phyloP scores from a whole-genome alignment of 2,113 vertebrate genomes.

The Cranoglanis bouderius region DNA sequence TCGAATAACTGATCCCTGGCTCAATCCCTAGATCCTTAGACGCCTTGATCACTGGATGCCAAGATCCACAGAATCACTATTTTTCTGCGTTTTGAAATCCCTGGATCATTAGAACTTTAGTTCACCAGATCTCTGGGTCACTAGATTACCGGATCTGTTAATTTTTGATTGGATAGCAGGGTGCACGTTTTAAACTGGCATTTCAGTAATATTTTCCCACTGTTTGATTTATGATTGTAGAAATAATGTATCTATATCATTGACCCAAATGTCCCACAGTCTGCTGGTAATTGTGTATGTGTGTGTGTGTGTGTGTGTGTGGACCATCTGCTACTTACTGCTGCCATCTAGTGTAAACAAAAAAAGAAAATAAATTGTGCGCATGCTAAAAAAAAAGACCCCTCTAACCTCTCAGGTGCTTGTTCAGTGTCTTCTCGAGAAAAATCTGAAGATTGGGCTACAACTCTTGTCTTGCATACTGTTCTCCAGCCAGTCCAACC shows the following conservation, averaged over 20 bases:
- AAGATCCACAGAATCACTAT: too few species aligned
- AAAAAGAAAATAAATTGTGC: neutral
- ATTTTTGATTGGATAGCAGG: too few species aligned
- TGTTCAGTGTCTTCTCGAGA: neutral
- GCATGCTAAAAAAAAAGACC: neutral
- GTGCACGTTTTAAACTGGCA: neutral
- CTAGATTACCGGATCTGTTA: too few species aligned
- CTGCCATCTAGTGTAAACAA: constrained; percentile 2
- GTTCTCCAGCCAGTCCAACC: neutral
- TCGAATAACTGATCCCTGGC: neutral
- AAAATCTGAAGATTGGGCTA: neutral
- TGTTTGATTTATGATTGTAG: neutral
- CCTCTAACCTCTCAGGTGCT: too few species aligned
- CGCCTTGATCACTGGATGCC: too few species aligned
- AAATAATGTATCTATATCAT: neutral
- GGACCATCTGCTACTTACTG: neutral
- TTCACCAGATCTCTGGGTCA: too few species aligned
- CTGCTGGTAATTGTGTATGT: neutral
- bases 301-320: neutral
- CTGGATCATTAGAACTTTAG: neutral
- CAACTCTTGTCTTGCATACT: neutral
- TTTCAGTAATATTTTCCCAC: neutral
- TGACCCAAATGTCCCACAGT: neutral
- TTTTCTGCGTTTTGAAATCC: neutral
- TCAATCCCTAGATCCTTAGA: neutral